Base-by-base conservation (phyloP, 1,140 invertebrate genomes). In the Zaprionus ornatus region DNA sequence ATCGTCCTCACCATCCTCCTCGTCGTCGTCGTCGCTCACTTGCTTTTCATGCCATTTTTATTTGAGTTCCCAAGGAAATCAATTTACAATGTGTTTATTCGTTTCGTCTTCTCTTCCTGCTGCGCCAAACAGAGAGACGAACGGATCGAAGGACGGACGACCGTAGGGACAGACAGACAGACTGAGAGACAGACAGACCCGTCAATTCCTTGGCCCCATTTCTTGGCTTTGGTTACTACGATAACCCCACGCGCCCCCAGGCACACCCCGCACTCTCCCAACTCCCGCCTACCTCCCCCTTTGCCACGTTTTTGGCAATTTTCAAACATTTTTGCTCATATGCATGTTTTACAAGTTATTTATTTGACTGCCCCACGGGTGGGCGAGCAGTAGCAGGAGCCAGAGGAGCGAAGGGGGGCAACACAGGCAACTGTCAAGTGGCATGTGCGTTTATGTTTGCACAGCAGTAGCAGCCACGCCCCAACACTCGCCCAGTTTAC, bases 71-170 rank as follows among this genome's bases (percentile, higher is more conserved):
- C 86, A 90, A 90, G 85, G 85, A 90, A 90, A 90, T 90, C 85
- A 90, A 90, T 90, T 90, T 90, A 90, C 85, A 90, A 90, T 90
- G 85, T 90, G 85, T 90, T 90, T 90, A 90, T 90, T 90, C 85
- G 84, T 90, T 90, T 88, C 84, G 82, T 82, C 79, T 74, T 79
- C 55, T 45, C 80, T 74, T 84, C 67, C 79, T 71, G 67, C 67
- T 62, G 50, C n/a, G 67, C 35, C 63, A 29, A 65, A 60, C 35
- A 17, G 40, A 45, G 13, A 19, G 57, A 48, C 59, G 35, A 12
- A 45, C 17, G 61, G 29, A 32, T 32, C 29, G 29, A 45, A 37
- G 29, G 57, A 48, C 59, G 35, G n/a, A 45, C 17, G 61, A 45
- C 17, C 15, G 40, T 12, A 29, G 17, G 35, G 35, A 21, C 29